Conservation (phyloP, 2,113 vertebrate species). For the Abramis brama region DNA sequence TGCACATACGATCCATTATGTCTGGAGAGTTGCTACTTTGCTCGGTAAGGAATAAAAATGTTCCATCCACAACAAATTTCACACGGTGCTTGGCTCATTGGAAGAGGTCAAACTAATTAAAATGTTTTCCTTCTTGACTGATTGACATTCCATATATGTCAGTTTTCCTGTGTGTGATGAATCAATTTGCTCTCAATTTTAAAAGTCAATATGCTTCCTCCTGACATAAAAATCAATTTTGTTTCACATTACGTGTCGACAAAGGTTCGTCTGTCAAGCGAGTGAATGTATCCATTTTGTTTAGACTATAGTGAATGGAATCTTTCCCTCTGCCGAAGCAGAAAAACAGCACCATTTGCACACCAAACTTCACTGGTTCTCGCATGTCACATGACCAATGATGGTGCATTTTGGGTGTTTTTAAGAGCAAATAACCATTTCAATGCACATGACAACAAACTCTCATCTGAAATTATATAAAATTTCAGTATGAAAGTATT, state of each 20-base stretch:
- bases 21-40: not conserved
- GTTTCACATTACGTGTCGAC: not conserved
- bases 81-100: conserved; percentile 14
- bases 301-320: not conserved
- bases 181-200: conserved; percentile 45
- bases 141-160: conserved; percentile 39
- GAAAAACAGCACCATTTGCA: not conserved
- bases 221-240: conserved; percentile 27
- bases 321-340: not conserved
- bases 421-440: not conserved
- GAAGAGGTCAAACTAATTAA: conserved; percentile 55
- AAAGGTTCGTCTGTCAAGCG: not conserved
- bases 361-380: not conserved
- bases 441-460: not conserved
- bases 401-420: not conserved
- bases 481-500: not conserved
- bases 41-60: not conserved
- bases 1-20: not conserved
- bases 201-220: conserved; percentile 10
- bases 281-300: not conserved
- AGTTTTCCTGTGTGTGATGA: conserved; percentile 1
- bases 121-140: conserved; percentile 17
- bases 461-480: not conserved
- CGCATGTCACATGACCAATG: not conserved
- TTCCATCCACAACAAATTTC: not conserved